These are phyloP conservation scores for Desmodus rotundus DNA, from an alignment of 2,113 vertebrate species.

Conservation along the genomic window DNA sequence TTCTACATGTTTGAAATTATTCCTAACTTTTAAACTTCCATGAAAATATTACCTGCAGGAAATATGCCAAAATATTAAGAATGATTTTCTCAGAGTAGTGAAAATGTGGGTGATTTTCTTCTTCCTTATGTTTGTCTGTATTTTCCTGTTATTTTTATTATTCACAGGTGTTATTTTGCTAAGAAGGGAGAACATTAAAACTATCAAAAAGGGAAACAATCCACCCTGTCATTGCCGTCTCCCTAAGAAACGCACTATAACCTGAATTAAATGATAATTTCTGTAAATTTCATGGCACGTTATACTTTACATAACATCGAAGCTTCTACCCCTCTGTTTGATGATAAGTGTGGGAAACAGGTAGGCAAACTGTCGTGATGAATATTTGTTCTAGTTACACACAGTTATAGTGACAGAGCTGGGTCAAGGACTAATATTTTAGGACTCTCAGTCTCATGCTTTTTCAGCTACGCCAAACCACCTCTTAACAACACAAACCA, in stretches of 20 bases:
- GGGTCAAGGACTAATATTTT: background rate
- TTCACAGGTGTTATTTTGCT: background rate
- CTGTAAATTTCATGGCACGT: background rate
- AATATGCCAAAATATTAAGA: slow-evolving; percentile 22
- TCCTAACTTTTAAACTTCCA: background rate
- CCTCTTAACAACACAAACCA: background rate
- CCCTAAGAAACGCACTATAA: background rate
- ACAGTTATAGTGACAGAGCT: background rate
- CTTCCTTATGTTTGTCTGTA: background rate
- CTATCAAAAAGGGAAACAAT: background rate
- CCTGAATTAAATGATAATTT: background rate
- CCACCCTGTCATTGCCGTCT: background rate
- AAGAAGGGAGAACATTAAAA: background rate
- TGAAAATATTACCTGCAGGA: background rate
- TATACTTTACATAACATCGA: background rate
- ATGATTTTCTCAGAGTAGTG: background rate
- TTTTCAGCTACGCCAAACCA: background rate
- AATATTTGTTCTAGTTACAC: background rate
- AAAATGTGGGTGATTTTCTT: background rate
- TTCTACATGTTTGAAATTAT: background rate
- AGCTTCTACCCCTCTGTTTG: background rate
- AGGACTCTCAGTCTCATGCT: background rate
- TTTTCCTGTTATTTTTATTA: background rate
- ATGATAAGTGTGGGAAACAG: background rate
- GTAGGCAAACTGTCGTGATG: background rate